Evolutionary conservation across 2,888 invertebrate genomes (phyloP).

Genomic region (Drosophila falleni): DNA sequence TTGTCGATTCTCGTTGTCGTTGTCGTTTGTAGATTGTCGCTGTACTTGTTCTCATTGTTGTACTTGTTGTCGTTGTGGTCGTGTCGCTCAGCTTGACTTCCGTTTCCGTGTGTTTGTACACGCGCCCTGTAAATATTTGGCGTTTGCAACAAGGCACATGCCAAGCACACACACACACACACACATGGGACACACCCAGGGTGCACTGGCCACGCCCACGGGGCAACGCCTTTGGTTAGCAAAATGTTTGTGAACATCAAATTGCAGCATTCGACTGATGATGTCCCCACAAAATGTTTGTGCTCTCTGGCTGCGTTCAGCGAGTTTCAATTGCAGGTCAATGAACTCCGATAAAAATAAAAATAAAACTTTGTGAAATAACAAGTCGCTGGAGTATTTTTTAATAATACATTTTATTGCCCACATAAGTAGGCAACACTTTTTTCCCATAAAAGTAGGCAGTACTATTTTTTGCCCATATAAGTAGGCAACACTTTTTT

Average conservation of each 20-base stretch:
- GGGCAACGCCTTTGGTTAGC: slow-evolving; percentile 33
- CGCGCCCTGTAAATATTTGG: slow-evolving; percentile 78
- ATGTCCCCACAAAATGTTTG: slow-evolving; percentile 36
- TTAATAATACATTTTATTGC: slow-evolving; percentile 82
- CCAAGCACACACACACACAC: slow-evolving; percentile 37
- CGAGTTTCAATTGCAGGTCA: slow-evolving; percentile 33
- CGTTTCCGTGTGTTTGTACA: slow-evolving; percentile 72
- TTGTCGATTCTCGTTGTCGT: slow-evolving; percentile 18
- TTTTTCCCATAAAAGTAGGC: too few species aligned
- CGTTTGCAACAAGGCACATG: slow-evolving; percentile 71
- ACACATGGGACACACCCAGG: slow-evolving; percentile 11
- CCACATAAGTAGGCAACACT: too few species aligned
- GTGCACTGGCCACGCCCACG: slow-evolving; percentile 35
- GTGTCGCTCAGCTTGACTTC: slow-evolving; percentile 75
- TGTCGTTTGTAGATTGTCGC: slow-evolving; percentile 17
- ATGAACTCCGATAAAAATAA: slow-evolving; percentile 17
- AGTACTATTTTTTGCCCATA: too few species aligned
- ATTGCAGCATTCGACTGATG: slow-evolving; percentile 45
- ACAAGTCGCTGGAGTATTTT: neutral
- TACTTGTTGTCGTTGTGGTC: slow-evolving; percentile 63
- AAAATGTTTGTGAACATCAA: slow-evolving; percentile 65
- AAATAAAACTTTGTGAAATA: neutral
- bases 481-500: too few species aligned
- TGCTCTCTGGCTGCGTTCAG: neutral
- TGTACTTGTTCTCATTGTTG: slow-evolving; percentile 38